Percentiles rank a stretch among this genome's conserved stretches.
These are phyloP conservation scores for Megastigmus dorsalis DNA, from an alignment of 2,888 invertebrate species.

Conservation along the genomic window DNA sequence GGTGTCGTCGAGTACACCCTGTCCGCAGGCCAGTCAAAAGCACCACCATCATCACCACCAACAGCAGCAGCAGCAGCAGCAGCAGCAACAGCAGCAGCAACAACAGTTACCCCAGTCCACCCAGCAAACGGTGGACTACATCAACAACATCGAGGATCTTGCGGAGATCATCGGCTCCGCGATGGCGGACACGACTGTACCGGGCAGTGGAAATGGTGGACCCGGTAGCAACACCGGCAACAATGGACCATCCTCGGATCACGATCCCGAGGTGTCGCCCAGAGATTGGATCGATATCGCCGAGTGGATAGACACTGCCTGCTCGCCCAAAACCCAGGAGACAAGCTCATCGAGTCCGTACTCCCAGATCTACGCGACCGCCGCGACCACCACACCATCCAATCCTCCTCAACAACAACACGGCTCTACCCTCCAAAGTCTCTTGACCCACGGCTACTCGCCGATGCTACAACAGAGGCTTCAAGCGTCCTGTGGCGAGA, in stretches of 20 bases:
- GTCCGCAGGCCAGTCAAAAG: constrained; percentile 65
- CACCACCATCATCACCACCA: constrained; percentile 68
- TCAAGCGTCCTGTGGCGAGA: constrained; percentile 80
- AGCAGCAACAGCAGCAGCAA: constrained; percentile 80
- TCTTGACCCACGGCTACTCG: constrained; percentile 87
- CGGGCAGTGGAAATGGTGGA: constrained; percentile 77
- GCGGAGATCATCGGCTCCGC: constrained; percentile 92
- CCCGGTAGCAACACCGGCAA: constrained; percentile 13
- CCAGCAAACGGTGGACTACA: constrained; percentile 71
- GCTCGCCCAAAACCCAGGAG: constrained; percentile 79
- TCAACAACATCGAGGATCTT: constrained; percentile 77
- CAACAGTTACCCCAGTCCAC: constrained; percentile 73
- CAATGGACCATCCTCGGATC: constrained; percentile 73
- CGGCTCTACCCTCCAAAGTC: constrained; percentile 85
- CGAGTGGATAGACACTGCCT: constrained; percentile 89
- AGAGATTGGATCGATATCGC: constrained; percentile 93
- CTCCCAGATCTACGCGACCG: constrained; percentile 75
- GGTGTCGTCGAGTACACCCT: constrained; percentile 75
- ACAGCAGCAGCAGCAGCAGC: constrained; percentile 78
- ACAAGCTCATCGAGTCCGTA: constrained; percentile 75
- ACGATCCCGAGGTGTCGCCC: constrained; percentile 74
- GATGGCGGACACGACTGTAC: constrained; percentile 91
- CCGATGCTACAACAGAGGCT: constrained; percentile 87
- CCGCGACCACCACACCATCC: constrained; percentile 67
- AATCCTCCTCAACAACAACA: constrained; percentile 76